Evolutionary conservation across 2,888 invertebrate genomes (phyloP), one percentile per base, ranked within the genome.

Genomic region (Lasioglossum leucozonium): DNA sequence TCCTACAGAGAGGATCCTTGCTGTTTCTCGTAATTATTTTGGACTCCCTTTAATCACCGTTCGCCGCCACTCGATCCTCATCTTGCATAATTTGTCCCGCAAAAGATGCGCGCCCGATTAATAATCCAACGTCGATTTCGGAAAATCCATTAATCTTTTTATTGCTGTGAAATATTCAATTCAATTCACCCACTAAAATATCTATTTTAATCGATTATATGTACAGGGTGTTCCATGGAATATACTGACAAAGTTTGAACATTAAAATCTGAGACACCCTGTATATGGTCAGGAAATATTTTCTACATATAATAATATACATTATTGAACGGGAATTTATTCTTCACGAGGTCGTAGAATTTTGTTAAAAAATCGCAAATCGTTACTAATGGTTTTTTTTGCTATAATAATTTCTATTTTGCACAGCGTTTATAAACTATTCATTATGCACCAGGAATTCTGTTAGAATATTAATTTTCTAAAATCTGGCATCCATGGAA

Each of bases 21-120:
- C n/a, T 67, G 30, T 67, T 44, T 34, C 65, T 76, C 55, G 4
- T n/a, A 72, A 62, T 72, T 78, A 72, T 62, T 72, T 62, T 0
- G 22, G 3, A 2, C 18, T 34, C 34, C 4, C 10, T 30, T 34
- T 34, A n/a, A 34, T 72, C 22, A 18, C 18, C 6, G 34, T 65
- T 69, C 11, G 6, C 40, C n/a, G 40, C 5, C n/a, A 10, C 67
- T 34, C 22, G 22, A 10, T 22, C 67, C 34, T 8, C 18, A 34
- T 34, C 30, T 18, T 4, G 10, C 34, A 22, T 37, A 67, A 65
- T 65, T 65, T 65, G 0, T 34, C 8, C 22, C 16, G 13, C 3
- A 3, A 34, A 65, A 65, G n/a, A 55, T n/a, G 11, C 10, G 11
- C 0, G 11, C n/a, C n/a, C 55, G 11, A n/a, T n/a, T 22, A n/a